Evolutionary conservation across 2,113 vertebrate species (phyloP), one percentile per base, ranked within the genome.

Genomic region (Seriola rivoliana): DNA sequence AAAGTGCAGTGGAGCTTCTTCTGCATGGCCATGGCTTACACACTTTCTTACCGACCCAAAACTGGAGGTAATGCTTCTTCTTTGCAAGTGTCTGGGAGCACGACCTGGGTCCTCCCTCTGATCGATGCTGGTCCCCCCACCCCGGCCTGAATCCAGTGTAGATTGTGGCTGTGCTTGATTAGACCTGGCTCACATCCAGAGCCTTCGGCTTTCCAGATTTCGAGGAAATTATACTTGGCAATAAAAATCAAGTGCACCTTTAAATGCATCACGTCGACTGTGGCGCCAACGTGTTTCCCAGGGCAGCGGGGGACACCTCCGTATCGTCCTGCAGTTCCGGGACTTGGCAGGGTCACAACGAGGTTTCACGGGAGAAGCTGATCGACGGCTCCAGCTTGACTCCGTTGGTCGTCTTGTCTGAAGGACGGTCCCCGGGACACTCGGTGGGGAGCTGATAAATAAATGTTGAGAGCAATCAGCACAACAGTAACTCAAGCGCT

Each of bases 321-420:
- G 5, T 0, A 6, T 3, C 2, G 19, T 71, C 44, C 52, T 21
- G 52, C 1, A 8, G n/a, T 65, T n/a, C 67, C 2, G 12, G 1
- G 42, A 17, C 55, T 14, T 9, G 38, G 44, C 62, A 12, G 55
- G 0, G 17, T 93, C 85, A 96, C 46, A 95, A 69, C 0, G 94
- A 92, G 2, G 93, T 95, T 84, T 96, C 94, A 4, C 46, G 81
- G 62, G 94, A 88, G 46, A 92, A 91, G 60, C 91, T 88, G 70
- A 91, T 0, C 0, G 91, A 91, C 0, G 91, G 34, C 2, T 90
- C 75, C 80, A 90, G 34, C 50, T 60, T 67, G 34, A 59, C 25
- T 0, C 86, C 87, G 29, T 85, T 90, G 77, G 80, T 13, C 7
- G 54, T 78, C 10, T 85, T 78, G 32, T 88, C 89, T 29, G 80